Conservation (phyloP, 2,797 vertebrate genomes). For the Podarcis siculus region DNA sequence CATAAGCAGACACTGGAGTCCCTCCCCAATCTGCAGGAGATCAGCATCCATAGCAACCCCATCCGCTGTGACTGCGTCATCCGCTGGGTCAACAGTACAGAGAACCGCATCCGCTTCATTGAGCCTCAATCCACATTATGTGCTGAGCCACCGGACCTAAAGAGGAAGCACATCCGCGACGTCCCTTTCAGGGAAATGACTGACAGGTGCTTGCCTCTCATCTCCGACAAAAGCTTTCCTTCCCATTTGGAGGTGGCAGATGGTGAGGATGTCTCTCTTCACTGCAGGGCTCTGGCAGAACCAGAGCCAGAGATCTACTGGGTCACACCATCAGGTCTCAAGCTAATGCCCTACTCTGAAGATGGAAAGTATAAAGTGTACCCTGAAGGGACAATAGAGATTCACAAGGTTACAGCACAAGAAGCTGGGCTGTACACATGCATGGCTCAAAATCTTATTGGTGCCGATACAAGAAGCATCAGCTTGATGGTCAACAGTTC, state of each 20-base stretch:
- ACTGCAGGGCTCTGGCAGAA: constrained; percentile 93
- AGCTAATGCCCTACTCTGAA: constrained; percentile 72
- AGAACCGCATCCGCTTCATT: constrained; percentile 88
- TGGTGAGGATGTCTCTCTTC: constrained; percentile 81
- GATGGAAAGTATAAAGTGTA: constrained; percentile 81
- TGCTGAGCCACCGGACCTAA: constrained; percentile 91
- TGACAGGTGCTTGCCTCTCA: constrained; percentile 91
- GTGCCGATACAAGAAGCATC: constrained; percentile 90
- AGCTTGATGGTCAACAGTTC: constrained; percentile 81
- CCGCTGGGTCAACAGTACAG: constrained; percentile 89
- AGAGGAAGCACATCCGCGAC: constrained; percentile 85
- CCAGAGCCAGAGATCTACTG: constrained; percentile 94
- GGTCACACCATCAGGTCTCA: constrained; percentile 89
- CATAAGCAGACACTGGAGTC: constrained; percentile 89
- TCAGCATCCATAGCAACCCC: constrained; percentile 96
- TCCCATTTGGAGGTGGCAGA: constrained; percentile 79
- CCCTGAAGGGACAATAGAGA: constrained; percentile 91
- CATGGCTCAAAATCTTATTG: constrained; percentile 93
- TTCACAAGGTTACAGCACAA: constrained; percentile 77
- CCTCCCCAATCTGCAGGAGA: constrained; percentile 93
- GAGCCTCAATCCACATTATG: constrained; percentile 95
- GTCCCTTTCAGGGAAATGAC: constrained; percentile 95
- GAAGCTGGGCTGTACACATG: constrained; percentile 95
- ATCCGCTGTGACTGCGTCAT: constrained; percentile 96
- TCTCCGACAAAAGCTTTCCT: constrained; percentile 87